phyloP scores from a whole-genome alignment of 2,888 invertebrate genomes.

The Prenolepis imparis region DNA sequence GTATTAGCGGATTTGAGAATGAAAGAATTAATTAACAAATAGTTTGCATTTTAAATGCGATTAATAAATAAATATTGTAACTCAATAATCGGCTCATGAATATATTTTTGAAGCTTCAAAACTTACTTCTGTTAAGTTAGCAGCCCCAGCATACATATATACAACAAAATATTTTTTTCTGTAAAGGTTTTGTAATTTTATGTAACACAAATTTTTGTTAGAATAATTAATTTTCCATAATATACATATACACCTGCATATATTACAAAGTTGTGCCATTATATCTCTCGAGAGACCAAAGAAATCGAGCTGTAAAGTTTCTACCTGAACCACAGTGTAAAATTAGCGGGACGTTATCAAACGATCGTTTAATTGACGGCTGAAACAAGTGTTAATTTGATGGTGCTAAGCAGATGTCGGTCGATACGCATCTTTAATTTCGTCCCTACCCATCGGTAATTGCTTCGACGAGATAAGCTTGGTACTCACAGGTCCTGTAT shows the following conservation, averaged over 20 bases:
- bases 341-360: slow-evolving; percentile 65
- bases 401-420: slow-evolving; percentile 79
- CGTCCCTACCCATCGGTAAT: slow-evolving; percentile 75
- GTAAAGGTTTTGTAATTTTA: neutral
- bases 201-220: neutral
- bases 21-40: too few relatives aligned
- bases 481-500: slow-evolving; percentile 58
- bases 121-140: too few relatives aligned
- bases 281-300: neutral
- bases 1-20: too few relatives aligned
- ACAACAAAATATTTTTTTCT: neutral
- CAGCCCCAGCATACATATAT: neutral
- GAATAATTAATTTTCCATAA: neutral
- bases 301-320: slow-evolving; percentile 13
- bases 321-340: slow-evolving; percentile 22
- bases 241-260: neutral
- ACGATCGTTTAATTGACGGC: slow-evolving; percentile 80
- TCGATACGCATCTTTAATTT: slow-evolving; percentile 83
- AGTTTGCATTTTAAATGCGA: too few relatives aligned
- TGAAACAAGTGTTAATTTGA: slow-evolving; percentile 81
- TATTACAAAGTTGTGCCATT: neutral
- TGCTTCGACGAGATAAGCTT: slow-evolving; percentile 77
- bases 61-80: too few relatives aligned
- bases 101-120: too few relatives aligned
- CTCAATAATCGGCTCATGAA: too few relatives aligned